phyloP scores from a whole-genome alignment of 2,797 vertebrate species.

The Fratercula arctica region DNA sequence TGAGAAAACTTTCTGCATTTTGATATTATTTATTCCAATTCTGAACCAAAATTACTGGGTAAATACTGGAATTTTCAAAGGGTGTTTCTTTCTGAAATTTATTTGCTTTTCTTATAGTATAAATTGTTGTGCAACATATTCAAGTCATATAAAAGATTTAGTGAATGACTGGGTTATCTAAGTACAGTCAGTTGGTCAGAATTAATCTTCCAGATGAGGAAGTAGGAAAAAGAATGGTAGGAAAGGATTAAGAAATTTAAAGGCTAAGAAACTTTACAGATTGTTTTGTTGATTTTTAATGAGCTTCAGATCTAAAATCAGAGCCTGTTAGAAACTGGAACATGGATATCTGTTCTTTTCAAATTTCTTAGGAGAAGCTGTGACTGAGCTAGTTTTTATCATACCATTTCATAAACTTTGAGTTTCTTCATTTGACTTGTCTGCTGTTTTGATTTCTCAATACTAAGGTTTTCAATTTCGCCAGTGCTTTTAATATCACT shows the following conservation, averaged over 20 bases:
- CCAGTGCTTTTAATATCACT: background rate
- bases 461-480: background rate
- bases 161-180: background rate
- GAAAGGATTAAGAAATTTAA: background rate
- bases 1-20: background rate
- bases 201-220: background rate
- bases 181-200: background rate
- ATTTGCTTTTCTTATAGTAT: background rate
- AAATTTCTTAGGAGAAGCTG: background rate
- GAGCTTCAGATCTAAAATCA: background rate
- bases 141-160: background rate
- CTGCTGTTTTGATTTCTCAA: background rate
- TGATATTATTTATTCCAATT: background rate
- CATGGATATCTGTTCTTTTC: background rate
- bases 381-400: background rate
- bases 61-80: background rate
- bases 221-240: background rate
- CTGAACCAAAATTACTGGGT: background rate
- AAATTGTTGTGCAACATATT: background rate
- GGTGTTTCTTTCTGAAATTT: background rate
- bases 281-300: background rate
- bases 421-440: background rate
- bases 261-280: background rate
- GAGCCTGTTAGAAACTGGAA: background rate
- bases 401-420: background rate